Evolutionary conservation across 2,888 invertebrate species (phyloP), one percentile per base, ranked within the genome.

Genomic region (Tipula lateralis): DNA sequence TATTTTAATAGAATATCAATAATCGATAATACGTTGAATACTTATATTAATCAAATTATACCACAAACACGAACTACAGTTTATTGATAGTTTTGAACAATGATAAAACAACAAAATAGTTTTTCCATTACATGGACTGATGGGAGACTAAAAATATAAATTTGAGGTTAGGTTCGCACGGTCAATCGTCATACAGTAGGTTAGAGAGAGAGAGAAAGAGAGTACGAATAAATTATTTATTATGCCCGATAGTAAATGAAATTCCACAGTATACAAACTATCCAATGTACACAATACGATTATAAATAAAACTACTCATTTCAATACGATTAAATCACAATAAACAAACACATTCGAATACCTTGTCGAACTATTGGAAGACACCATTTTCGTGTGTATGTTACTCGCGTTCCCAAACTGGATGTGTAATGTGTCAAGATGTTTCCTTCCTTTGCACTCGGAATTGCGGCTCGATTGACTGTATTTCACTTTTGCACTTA

Each of bases 291-390:
- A 44, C 44, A 44, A 50, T 24, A 66, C 66, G 66, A 66, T 66
- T 66, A 24, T 24, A 24, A 7, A 66, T 66, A 24, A 66, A 66
- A 66, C 24, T n/a, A n/a, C 44, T n/a, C 44, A 44, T 44, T 44
- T 44, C 13, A 24, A 66, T 66, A 66, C 24, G 1, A 24, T 24
- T 24, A 24, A 24, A 24, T 1, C 24, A 24, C 24, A 9, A 66
- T 66, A 7, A 5, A 16, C n/a, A 50, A 81, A 81, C 13, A 81
- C 16, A 66, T 6, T 24, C 9, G 12, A 2, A 3, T 83, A 83
- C 83, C 83, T 83, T 83, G 83, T 83, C 7, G 83, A 83, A 36
- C 83, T 83, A 36, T 83, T 83, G 83, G 83, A 83, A 83, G 83
- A 36, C 36, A 36, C 36, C 34, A 34, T 83, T 83, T 83, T 30